Base-by-base conservation (phyloP, 2,797 vertebrate genomes). In the Agapornis canus region DNA sequence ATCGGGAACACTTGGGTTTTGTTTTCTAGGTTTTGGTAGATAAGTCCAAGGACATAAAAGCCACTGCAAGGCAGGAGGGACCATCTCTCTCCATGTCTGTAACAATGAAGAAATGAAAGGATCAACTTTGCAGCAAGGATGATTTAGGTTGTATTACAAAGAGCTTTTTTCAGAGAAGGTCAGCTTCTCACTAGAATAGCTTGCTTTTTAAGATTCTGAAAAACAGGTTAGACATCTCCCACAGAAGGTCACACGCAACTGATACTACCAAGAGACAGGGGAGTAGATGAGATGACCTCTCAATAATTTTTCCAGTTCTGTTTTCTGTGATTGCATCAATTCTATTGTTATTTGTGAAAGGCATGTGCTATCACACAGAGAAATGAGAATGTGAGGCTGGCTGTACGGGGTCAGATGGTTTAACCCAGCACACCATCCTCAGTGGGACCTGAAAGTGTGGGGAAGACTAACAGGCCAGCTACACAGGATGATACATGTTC, bases 211-310 rank as follows among this genome's bases (percentile, higher is more conserved):
- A 92, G 71, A 29, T 80, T 92, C 85, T 91, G 68, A 87, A 76
- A 90, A 95, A 82, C 91, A 77, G 75, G 91, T 93, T 93, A 87
- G 84, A 64, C 37, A 60, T 92, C 89, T 96, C 79, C 76, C 85
- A 85, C 60, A 79, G 77, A 87, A 87, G 79, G 89, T 95, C 84
- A 85, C 6, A 40, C 27, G 32, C 79, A 75, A 19, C 60, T 64
- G 61, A 89, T 95, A 91, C 57, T 92, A 29, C 76, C 61, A 54
- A 61, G 79, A 93, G 96, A 89, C 75, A 87, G 75, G n/a, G 72
- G 75, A 66, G 78, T 51, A 80, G 84, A 92, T 86, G 60, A 81
- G 79, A 61, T 92, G 89, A 96, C 95, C 82, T 93, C 68, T 95
- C 57, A 57, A 86, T 65, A 89, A 68, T 94, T 95, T 89, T 71